Conservation (phyloP, 2,888 invertebrate genomes). For the Sepiola atlantica region DNA sequence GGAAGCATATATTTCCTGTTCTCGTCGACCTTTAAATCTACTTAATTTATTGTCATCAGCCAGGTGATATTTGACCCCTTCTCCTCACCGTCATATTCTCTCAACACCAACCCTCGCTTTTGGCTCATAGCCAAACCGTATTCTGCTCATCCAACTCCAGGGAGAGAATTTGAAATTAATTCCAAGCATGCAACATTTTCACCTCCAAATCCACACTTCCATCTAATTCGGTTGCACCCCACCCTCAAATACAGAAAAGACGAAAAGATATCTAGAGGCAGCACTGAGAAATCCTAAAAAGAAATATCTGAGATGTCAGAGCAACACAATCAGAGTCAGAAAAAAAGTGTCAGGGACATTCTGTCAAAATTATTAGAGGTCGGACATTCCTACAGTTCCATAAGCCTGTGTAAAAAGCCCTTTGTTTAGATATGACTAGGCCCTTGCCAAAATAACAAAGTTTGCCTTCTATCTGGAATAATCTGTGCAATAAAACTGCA, state of each 20-base stretch:
- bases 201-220: not conserved
- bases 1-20: not conserved
- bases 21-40: not conserved
- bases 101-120: not conserved
- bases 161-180: not conserved
- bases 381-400: not conserved
- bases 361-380: not conserved
- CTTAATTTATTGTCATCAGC: not conserved
- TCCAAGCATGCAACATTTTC: not conserved
- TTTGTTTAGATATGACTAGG: not conserved
- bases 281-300: not conserved
- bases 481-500: not conserved
- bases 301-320: not conserved
- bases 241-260: too few relatives aligned
- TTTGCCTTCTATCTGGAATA: not conserved
- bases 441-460: not conserved
- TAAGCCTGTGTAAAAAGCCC: not conserved
- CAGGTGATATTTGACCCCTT: not conserved
- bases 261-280: not conserved
- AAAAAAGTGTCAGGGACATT: not conserved
- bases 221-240: not conserved
- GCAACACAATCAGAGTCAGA: not conserved
- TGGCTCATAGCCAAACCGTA: not conserved
- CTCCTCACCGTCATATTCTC: not conserved
- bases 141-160: not conserved